These are phyloP conservation scores for Mustela lutreola DNA, from an alignment of 2,113 vertebrate genomes.

Conservation along the genomic window DNA sequence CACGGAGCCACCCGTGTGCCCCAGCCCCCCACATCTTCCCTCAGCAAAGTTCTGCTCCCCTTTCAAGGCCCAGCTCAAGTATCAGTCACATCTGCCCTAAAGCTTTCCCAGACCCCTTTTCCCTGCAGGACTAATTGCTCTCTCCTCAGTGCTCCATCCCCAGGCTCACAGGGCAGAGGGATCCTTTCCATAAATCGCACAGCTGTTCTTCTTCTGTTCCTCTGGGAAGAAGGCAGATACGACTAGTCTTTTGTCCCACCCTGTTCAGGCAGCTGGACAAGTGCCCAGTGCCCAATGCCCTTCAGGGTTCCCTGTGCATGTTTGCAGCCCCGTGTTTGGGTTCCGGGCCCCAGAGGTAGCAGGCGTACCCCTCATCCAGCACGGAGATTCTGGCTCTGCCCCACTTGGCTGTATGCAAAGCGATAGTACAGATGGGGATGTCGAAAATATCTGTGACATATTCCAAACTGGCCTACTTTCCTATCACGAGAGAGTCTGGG, in stretches of 20 bases:
- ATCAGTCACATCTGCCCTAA: background rate
- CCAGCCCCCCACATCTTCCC: background rate
- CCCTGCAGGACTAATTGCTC: background rate
- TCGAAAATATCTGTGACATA: conserved; percentile 84
- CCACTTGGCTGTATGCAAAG: conserved; percentile 11
- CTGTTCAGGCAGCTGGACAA: background rate
- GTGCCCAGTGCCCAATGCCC: background rate
- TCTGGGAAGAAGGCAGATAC: background rate
- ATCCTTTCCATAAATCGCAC: background rate
- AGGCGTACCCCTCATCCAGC: conserved; percentile 52
- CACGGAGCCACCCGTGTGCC: background rate
- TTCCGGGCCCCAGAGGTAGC: conserved; percentile 62
- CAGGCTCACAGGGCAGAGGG: fast-evolving
- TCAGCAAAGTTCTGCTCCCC: background rate
- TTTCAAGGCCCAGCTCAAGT: background rate
- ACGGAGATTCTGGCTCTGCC: conserved; percentile 66
- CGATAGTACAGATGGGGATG: conserved; percentile 82
- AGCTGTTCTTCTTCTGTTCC: background rate
- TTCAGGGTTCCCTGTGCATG: background rate
- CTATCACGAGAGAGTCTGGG: conserved; percentile 72
- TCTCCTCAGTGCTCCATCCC: background rate
- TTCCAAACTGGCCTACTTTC: conserved; percentile 83
- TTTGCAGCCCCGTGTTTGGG: background rate
- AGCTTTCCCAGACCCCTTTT: background rate
- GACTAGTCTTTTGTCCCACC: background rate